Percentiles rank a stretch among this genome's conserved stretches.
Conservation (phyloP, 2,113 vertebrate species). For the Anguilla rostrata region DNA sequence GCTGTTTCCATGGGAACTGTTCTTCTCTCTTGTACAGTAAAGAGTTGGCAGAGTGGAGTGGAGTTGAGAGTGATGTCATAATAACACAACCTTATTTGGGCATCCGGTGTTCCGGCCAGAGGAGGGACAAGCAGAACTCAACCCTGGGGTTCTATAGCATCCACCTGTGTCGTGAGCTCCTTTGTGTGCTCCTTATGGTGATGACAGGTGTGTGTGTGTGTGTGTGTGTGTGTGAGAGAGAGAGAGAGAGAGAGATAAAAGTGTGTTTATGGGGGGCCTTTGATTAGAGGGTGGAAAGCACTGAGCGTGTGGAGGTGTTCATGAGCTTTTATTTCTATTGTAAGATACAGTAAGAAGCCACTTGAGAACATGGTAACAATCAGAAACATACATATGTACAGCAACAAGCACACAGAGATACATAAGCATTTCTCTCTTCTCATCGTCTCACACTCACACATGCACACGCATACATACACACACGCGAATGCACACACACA, state of each 20-base stretch:
- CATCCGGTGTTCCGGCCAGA: constrained; percentile 18
- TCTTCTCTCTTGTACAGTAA: constrained; percentile 54
- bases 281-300: background rate
- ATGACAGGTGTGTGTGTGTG: background rate
- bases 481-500: background rate
- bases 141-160: background rate
- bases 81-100: constrained; percentile 32
- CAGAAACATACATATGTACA: no score
- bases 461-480: background rate
- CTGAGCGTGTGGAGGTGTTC: background rate
- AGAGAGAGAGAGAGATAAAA: background rate
- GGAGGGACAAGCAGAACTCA: background rate
- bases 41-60: constrained; percentile 30
- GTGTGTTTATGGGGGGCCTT: background rate
- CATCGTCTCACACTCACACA: background rate
- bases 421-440: background rate
- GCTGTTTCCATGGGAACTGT: constrained; percentile 70
- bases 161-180: no score
- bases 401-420: no score
- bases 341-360: background rate
- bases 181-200: background rate
- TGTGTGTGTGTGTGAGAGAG: background rate
- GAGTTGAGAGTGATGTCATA: constrained; percentile 55
- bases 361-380: no score
- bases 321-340: background rate